Conservation (phyloP, 2,888 invertebrate genomes). For the Drosophila recens region DNA sequence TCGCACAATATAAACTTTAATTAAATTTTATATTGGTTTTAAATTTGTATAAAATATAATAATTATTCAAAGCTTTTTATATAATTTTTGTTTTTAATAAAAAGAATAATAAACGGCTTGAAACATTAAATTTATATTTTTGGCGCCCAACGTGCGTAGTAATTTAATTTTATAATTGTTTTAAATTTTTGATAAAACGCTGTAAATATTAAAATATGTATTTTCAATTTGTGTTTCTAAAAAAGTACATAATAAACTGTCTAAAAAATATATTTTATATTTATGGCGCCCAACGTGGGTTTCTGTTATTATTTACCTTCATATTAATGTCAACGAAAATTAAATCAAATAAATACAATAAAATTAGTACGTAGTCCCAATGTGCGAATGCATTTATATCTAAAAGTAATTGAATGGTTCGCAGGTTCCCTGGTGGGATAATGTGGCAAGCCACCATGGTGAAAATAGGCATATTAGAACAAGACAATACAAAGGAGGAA, state of each 20-base stretch:
- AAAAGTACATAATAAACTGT: not conserved
- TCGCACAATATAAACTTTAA: not conserved
- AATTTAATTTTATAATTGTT: not conserved
- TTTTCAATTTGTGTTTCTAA: not conserved
- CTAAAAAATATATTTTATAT: not conserved
- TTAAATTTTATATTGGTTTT: not conserved
- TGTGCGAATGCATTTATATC: constrained; percentile 14
- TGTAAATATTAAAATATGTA: not conserved
- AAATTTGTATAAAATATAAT: not conserved
- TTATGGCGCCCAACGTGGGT: not conserved
- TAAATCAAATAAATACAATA: not conserved
- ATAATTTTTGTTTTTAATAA: not conserved
- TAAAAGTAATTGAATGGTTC: constrained; percentile 25
- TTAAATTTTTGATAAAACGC: not conserved
- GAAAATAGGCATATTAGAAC: constrained; percentile 49
- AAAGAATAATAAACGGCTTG: not conserved
- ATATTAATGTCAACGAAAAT: not conserved
- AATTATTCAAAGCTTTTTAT: not conserved
- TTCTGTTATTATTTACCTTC: too few species aligned
- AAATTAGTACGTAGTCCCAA: not conserved
- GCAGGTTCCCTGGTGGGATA: not conserved
- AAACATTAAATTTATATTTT: not conserved
- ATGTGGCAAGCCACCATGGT: not conserved
- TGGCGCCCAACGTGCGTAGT: not conserved
- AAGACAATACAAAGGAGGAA: constrained; percentile 48